A percentile compares a stretch with the other conserved stretches of the same genome.
Conservation (phyloP, 2,113 vertebrate genomes). For the Anhinga rufa region DNA sequence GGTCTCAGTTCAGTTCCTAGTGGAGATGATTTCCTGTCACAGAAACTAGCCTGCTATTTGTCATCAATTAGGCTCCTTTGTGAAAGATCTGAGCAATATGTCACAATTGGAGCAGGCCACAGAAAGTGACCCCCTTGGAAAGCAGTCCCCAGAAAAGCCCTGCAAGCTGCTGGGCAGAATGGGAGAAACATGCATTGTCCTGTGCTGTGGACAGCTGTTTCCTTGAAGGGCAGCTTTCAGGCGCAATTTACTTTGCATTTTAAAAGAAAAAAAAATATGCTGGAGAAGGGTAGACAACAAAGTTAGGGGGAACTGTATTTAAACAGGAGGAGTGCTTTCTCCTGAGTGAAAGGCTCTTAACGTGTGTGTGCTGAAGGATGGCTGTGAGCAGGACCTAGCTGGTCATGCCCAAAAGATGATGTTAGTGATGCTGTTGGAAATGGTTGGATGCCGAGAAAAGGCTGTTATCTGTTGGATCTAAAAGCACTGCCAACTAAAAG, state of each 20-base stretch:
- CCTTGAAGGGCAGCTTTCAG: neutral
- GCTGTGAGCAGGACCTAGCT: neutral
- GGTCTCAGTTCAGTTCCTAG: neutral
- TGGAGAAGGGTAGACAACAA: neutral
- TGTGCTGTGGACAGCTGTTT: neutral
- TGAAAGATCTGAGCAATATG: neutral
- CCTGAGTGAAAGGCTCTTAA: neutral
- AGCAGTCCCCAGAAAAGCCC: neutral
- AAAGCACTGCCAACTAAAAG: constrained; percentile 15
- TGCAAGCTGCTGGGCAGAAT: neutral
- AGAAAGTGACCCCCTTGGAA: neutral
- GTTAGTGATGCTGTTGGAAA: neutral
- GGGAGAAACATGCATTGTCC: neutral
- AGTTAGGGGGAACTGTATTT: neutral
- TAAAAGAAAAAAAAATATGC: neutral
- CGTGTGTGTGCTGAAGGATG: neutral
- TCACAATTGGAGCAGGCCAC: neutral
- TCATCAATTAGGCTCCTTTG: neutral
- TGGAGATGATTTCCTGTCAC: neutral
- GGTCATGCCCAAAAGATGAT: neutral
- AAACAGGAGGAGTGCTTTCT: neutral
- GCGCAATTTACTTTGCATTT: neutral
- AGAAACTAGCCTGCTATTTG: neutral
- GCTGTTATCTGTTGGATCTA: constrained; percentile 8
- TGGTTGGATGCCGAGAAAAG: neutral